phyloP scores from a whole-genome alignment of 2,888 invertebrate genomes.

The Odontothrips loti region DNA sequence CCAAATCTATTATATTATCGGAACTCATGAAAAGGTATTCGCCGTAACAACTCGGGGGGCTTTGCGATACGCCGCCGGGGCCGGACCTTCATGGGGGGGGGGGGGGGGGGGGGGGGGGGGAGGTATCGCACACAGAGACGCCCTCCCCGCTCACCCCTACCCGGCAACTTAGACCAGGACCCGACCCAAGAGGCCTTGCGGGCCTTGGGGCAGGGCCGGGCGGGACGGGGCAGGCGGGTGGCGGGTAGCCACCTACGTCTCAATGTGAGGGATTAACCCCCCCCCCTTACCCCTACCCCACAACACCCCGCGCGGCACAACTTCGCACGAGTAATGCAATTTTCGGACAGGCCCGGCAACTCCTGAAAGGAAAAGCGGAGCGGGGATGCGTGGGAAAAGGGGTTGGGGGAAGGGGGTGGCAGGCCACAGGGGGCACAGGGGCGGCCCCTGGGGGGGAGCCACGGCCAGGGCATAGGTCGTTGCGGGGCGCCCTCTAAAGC shows the following conservation, averaged over 20 bases:
- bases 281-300: neutral
- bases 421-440: too few species aligned
- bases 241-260: neutral
- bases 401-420: neutral
- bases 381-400: neutral
- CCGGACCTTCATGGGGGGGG: neutral
- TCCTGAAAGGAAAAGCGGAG: neutral
- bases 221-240: neutral
- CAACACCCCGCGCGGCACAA: neutral
- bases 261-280: conserved; percentile 1
- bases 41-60: conserved; percentile 1
- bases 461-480: too few species aligned
- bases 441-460: too few species aligned
- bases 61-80: neutral
- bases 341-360: neutral
- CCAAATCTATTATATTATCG: conserved; percentile 22
- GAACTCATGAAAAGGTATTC: conserved; percentile 24
- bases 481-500: too few species aligned
- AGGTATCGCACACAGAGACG: too few species aligned
- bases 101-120: neutral
- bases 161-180: neutral
- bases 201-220: neutral
- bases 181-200: neutral
- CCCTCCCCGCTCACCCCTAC: neutral
- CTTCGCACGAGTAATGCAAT: neutral